phyloP scores from a whole-genome alignment of 35 echinoderm and acorn worm species.

The Hemicentrotus pulcherrimus region DNA sequence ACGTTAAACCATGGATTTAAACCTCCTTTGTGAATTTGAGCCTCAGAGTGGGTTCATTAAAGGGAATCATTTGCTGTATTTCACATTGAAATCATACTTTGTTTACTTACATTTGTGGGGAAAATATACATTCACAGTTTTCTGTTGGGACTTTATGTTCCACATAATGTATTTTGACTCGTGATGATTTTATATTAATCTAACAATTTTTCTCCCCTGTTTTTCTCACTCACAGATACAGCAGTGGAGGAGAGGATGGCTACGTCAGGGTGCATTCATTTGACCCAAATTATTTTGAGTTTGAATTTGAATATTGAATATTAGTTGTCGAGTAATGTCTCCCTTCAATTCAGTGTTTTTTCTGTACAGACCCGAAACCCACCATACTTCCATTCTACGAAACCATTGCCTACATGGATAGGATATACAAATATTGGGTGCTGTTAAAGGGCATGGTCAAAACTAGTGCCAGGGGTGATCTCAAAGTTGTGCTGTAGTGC shows the following conservation, averaged over 20 bases:
- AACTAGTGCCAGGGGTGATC: too few relatives aligned
- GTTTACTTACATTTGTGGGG: not conserved
- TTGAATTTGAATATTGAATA: slow-evolving; percentile 99
- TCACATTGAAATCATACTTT: not conserved
- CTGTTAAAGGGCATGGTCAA: too few relatives aligned
- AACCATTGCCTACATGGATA: not conserved
- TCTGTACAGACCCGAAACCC: not conserved
- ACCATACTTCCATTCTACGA: not conserved
- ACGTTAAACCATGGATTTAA: too few relatives aligned
- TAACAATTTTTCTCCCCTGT: not conserved
- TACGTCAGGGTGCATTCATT: slow-evolving; percentile 92
- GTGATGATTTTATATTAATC: not conserved
- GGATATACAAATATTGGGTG: too few relatives aligned
- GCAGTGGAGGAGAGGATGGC: slow-evolving; percentile 93
- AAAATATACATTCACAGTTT: not conserved
- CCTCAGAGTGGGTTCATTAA: too few relatives aligned
- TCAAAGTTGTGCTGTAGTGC: too few relatives aligned
- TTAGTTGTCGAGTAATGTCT: not conserved
- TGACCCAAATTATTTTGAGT: slow-evolving; percentile 93
- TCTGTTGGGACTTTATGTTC: not conserved
- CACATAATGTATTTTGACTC: not conserved
- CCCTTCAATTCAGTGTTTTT: not conserved
- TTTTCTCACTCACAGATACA: slow-evolving; percentile 67
- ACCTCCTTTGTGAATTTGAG: too few relatives aligned
- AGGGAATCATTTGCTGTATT: too few relatives aligned